phyloP scores from a whole-genome alignment of 1,140 invertebrate species.

The Drosophila bocki region DNA sequence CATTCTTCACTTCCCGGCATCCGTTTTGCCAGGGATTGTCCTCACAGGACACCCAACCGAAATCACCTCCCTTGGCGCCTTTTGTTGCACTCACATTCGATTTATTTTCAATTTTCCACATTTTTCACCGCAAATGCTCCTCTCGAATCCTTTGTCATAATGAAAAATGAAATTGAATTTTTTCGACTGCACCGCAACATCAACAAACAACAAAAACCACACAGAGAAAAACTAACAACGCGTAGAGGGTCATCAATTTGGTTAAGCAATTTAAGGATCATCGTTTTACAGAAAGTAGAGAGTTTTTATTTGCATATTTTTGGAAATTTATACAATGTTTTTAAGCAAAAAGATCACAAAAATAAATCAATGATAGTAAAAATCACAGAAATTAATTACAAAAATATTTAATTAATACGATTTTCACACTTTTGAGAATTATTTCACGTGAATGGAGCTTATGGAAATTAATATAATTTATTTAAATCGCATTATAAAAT shows the following conservation, averaged over 20 bases:
- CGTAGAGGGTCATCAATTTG: constrained; percentile 6
- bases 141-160: constrained; percentile 66
- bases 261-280: neutral
- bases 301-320: neutral
- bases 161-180: constrained; percentile 84
- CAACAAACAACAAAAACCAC: constrained; percentile 30
- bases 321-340: no score
- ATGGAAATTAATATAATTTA: neutral
- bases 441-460: neutral
- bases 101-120: constrained; percentile 84
- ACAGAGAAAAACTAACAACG: constrained; percentile 13
- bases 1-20: neutral
- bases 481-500: no score
- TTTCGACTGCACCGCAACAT: constrained; percentile 60
- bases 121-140: constrained; percentile 67
- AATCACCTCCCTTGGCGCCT: constrained; percentile 37
- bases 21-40: constrained; percentile 11
- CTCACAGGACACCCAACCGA: constrained; percentile 4
- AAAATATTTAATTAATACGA: neutral
- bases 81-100: constrained; percentile 83
- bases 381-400: neutral
- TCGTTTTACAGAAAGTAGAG: neutral
- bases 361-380: neutral
- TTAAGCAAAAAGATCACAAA: neutral
- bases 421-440: neutral